phyloP scores from a whole-genome alignment of 1,140 invertebrate genomes.

The Hirudo medicinalis region DNA sequence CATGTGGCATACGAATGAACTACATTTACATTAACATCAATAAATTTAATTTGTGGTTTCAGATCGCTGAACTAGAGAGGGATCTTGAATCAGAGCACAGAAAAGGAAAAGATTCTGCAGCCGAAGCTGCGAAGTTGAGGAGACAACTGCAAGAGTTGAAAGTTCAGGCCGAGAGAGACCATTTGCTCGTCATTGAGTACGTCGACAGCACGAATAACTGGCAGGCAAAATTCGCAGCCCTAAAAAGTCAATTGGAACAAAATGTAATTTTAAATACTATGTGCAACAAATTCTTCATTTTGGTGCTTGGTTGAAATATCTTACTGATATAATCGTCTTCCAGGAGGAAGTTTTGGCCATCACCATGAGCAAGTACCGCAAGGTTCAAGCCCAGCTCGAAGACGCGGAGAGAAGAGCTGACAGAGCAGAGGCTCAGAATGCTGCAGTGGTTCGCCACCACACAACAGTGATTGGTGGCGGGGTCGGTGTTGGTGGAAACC shows the following conservation, averaged over 20 bases:
- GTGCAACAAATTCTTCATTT: background rate
- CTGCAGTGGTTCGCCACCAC: constrained; percentile 29
- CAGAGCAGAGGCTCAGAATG: constrained; percentile 35
- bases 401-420: constrained; percentile 40
- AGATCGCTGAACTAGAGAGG: constrained; percentile 5
- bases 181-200: constrained; percentile 8
- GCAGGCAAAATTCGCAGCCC: constrained; percentile 10
- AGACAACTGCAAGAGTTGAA: background rate
- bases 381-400: constrained; percentile 37
- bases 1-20: no score
- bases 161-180: constrained; percentile 11
- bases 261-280: background rate
- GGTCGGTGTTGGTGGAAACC: background rate
- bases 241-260: constrained; percentile 15
- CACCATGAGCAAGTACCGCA: constrained; percentile 43
- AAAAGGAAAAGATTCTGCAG: background rate
- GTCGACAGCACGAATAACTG: background rate
- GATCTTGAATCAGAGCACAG: constrained; percentile 10
- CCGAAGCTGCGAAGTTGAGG: background rate
- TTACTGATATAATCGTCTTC: constrained; percentile 14
- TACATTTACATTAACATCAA: no score
- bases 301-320: no score
- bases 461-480: background rate
- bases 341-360: constrained; percentile 41
- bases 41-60: background rate